Evolutionary conservation across 2,113 vertebrate species (phyloP), one percentile per base, ranked within the genome.

Genomic region (Heteronetta atricapilla): DNA sequence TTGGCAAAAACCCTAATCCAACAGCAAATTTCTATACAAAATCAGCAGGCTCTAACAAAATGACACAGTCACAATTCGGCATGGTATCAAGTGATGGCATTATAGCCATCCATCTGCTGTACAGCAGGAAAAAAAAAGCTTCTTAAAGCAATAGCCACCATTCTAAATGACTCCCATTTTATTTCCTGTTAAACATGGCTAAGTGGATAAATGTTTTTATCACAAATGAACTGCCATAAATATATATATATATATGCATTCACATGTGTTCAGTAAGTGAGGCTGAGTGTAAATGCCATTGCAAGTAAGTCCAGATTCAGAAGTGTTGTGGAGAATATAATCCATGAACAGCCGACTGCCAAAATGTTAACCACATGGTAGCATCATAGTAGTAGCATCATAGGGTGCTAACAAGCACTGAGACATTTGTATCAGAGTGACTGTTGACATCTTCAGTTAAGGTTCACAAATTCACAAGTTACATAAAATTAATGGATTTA

Each of bases 81-180:
- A 94, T 70, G 88, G 89, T 96, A 96, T 97, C 96, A 97, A 98
- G 95, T 90, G 96, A 88, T 97, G 97, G 93, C 94, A 97, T 97
- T 97, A 96, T 46, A 96, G 94, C 94, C 82, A 86, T 44, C 90
- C 97, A 97, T 97, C 97, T 97, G 97, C 93, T 93, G 89, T 93
- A 76, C 63, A 84, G 11, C 19, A 29, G 91, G 92, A 36, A 77
- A 93, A 96, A 96, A 82, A 52, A 89, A 90, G 36, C n/a, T 33
- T 66, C 85, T 97, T 95, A 92, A 97, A 97, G 96, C 85, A 95
- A 79, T 82, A 97, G 88, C 84, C 76, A 62, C 93, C 70, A 44
- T 86, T 66, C 58, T 72, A 63, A 96, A 84, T 40, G 6, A 66
- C 60, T 93, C 60, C 22, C 25, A 4, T 93, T 95, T 84, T 56